Evolutionary conservation across 2,113 vertebrate genomes (phyloP).

Genomic region (Odontesthes bonariensis): DNA sequence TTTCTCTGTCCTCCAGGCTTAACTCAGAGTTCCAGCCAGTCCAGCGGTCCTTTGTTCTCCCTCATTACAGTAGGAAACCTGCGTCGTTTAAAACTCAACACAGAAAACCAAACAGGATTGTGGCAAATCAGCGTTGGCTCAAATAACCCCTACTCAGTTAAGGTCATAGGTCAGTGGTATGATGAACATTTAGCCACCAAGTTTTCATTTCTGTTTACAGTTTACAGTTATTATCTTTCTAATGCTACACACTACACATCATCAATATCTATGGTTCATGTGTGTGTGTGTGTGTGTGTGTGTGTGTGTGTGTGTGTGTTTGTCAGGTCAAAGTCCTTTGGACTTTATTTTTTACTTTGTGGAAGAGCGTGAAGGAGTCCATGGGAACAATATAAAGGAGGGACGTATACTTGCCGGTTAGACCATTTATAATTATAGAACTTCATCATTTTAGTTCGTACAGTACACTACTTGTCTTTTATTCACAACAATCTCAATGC

Average conservation of each 20-base stretch:
- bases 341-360: not conserved
- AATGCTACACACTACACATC: no score
- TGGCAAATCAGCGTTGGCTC: slow-evolving; percentile 74
- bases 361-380: not conserved
- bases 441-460: not conserved
- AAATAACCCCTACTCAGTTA: slow-evolving; percentile 68
- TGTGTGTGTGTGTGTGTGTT: not conserved
- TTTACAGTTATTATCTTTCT: no score
- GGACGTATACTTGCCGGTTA: not conserved
- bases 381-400: not conserved
- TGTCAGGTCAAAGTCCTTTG: not conserved
- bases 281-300: not conserved
- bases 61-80: slow-evolving; percentile 71
- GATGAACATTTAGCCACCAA: not conserved
- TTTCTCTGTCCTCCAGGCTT: slow-evolving; percentile 49
- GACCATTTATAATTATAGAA: not conserved
- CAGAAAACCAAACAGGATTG: slow-evolving; percentile 58
- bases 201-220: not conserved
- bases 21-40: slow-evolving; percentile 62
- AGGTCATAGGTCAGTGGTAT: slow-evolving; percentile 71
- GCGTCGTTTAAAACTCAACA: slow-evolving; percentile 48
- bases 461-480: not conserved
- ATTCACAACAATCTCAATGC: not conserved
- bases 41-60: slow-evolving; percentile 64
- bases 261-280: not conserved